Evolutionary conservation across 2,113 vertebrate species (phyloP).

Genomic region (Arvicanthis niloticus): DNA sequence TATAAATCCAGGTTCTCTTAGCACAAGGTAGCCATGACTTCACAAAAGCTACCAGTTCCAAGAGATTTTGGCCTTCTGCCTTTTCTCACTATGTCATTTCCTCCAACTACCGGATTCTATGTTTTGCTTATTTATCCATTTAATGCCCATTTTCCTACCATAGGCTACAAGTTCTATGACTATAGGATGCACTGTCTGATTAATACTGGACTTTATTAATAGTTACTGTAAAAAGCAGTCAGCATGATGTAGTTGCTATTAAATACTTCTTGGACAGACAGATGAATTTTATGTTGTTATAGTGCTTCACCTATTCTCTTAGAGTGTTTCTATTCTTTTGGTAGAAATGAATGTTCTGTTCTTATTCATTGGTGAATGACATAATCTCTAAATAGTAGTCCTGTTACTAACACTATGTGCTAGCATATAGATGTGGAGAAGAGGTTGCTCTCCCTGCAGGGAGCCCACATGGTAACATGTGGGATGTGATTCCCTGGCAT

Average conservation of each 20-base stretch:
- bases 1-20: no score
- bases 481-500: not conserved
- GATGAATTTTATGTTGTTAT: not conserved
- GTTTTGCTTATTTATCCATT: not conserved
- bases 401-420: not conserved
- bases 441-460: not conserved
- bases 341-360: not conserved
- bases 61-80: not conserved
- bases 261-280: constrained; percentile 29
- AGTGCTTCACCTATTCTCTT: not conserved
- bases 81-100: not conserved
- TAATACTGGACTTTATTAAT: not conserved
- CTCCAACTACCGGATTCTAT: not conserved
- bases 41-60: not conserved
- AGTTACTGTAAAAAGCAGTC: not conserved
- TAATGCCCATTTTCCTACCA: not conserved
- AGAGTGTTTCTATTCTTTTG: not conserved
- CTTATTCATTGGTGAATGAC: not conserved
- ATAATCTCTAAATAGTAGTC: not conserved
- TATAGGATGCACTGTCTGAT: not conserved
- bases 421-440: not conserved
- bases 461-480: no score
- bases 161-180: not conserved
- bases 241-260: not conserved
- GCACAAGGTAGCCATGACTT: not conserved